Conservation (phyloP, 2,888 invertebrate species). For the Lapara coniferarum region DNA sequence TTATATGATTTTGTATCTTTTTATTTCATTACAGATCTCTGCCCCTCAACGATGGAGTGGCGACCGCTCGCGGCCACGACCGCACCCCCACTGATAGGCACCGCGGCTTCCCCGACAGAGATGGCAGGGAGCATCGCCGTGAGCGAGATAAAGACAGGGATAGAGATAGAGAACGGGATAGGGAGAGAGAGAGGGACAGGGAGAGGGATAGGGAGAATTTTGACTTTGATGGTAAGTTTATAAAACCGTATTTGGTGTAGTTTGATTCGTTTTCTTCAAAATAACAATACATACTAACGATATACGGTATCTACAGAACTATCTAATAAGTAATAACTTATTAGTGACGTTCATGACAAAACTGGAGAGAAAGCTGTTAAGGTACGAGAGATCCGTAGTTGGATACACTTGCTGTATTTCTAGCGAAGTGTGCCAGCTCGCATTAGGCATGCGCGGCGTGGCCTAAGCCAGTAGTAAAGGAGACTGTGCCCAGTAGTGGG, state of each 20-base stretch:
- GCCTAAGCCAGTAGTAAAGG: no score
- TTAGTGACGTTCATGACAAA: no score
- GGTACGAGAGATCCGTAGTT: no score
- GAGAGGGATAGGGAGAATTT: slow-evolving; percentile 50
- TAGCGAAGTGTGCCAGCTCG: no score
- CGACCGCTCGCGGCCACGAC: slow-evolving; percentile 71
- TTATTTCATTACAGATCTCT: slow-evolving; percentile 61
- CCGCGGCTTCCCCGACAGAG: slow-evolving; percentile 67
- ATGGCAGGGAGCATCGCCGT: slow-evolving; percentile 70
- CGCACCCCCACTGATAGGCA: slow-evolving; percentile 75
- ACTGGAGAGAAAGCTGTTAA: no score
- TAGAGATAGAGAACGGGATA: slow-evolving; percentile 59
- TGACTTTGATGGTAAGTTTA: slow-evolving; percentile 67
- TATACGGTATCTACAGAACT: no score
- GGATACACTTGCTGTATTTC: no score
- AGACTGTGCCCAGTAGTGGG: no score
- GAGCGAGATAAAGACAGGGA: slow-evolving; percentile 64
- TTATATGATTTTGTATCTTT: not conserved
- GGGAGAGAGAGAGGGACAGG: slow-evolving; percentile 62
- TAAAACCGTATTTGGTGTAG: not conserved
- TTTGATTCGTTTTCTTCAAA: no score
- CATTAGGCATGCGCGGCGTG: no score
- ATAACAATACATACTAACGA: no score
- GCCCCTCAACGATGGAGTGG: slow-evolving; percentile 69
- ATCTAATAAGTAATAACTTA: no score